Conservation (phyloP, 1,140 invertebrate genomes). For the Drosophila punjabiensis region DNA sequence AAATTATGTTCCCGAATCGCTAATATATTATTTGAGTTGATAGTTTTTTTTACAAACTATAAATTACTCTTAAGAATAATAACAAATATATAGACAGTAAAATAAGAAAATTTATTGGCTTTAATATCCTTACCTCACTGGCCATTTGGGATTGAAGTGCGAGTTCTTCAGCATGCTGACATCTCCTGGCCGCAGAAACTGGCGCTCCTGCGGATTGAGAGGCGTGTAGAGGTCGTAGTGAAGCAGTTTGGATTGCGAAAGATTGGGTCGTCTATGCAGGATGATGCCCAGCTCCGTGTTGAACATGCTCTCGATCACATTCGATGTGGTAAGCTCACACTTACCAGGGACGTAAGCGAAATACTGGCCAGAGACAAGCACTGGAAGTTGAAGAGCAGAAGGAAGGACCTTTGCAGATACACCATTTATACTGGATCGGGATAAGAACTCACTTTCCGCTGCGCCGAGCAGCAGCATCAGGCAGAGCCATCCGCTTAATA, state of each 20-base stretch:
- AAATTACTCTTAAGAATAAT: no score
- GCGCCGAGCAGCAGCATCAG: slow-evolving; percentile 32
- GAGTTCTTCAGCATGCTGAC: slow-evolving; percentile 59
- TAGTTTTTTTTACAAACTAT: neutral
- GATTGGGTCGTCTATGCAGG: neutral
- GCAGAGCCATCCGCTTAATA: neutral
- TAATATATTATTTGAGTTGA: no score
- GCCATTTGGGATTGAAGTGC: slow-evolving; percentile 82
- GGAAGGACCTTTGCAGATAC: neutral
- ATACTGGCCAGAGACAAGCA: slow-evolving; percentile 8
- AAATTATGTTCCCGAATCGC: neutral
- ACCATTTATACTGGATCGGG: neutral
- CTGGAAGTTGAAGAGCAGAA: slow-evolving; percentile 20
- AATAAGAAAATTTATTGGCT: neutral
- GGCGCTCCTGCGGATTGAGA: slow-evolving; percentile 60
- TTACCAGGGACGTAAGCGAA: slow-evolving; percentile 74
- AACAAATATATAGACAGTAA: neutral
- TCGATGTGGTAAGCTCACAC: slow-evolving; percentile 63
- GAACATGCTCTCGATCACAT: slow-evolving; percentile 56
- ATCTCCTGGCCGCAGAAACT: slow-evolving; percentile 60
- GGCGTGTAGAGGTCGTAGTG: slow-evolving; percentile 79
- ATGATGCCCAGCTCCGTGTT: slow-evolving; percentile 45
- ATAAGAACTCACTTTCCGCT: slow-evolving; percentile 52
- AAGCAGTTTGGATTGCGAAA: slow-evolving; percentile 45
- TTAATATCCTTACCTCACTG: slow-evolving; percentile 60